Conservation (phyloP, 2,888 invertebrate species). For the Corythucha ciliata region DNA sequence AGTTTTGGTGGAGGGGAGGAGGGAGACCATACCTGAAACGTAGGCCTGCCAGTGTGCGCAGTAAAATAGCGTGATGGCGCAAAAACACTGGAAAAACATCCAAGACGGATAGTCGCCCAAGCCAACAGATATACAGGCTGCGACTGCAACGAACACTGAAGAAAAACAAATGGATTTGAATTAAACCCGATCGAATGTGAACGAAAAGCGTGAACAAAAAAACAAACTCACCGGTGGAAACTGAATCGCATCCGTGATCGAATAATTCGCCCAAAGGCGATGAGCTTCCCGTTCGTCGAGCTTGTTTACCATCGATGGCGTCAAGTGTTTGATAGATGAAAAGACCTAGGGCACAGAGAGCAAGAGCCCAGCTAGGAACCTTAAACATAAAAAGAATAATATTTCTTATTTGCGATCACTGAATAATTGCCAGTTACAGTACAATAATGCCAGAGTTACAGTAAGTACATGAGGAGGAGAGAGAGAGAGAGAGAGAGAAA, state of each 20-base stretch:
- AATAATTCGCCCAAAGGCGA: slow-evolving; percentile 95
- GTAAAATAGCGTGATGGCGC: slow-evolving; percentile 92
- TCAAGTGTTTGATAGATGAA: slow-evolving; percentile 97
- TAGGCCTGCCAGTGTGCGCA: slow-evolving; percentile 99
- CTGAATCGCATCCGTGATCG: slow-evolving; percentile 98
- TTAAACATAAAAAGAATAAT: slow-evolving; percentile 40
- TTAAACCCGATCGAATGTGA: background rate
- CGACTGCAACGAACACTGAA: slow-evolving; percentile 86
- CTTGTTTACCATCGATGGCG: slow-evolving; percentile 99
- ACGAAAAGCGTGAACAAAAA: background rate
- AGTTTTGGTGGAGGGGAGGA: too few relatives aligned
- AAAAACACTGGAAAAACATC: slow-evolving; percentile 93
- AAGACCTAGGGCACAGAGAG: slow-evolving; percentile 83
- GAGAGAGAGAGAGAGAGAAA: background rate
- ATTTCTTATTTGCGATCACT: too few relatives aligned
- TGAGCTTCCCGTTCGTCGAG: slow-evolving; percentile 82
- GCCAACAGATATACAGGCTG: slow-evolving; percentile 89
- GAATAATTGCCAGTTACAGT: too few relatives aligned
- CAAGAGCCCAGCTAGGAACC: slow-evolving; percentile 88
- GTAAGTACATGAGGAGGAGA: too few relatives aligned
- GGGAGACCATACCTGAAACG: slow-evolving; percentile 70
- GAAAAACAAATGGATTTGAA: slow-evolving; percentile 33
- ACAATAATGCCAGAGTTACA: too few relatives aligned
- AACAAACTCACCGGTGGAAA: slow-evolving; percentile 62
- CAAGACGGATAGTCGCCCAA: slow-evolving; percentile 84